These are phyloP conservation scores for Leucophenga maculata DNA, from an alignment of 2,888 invertebrate species.

Conservation along the genomic window DNA sequence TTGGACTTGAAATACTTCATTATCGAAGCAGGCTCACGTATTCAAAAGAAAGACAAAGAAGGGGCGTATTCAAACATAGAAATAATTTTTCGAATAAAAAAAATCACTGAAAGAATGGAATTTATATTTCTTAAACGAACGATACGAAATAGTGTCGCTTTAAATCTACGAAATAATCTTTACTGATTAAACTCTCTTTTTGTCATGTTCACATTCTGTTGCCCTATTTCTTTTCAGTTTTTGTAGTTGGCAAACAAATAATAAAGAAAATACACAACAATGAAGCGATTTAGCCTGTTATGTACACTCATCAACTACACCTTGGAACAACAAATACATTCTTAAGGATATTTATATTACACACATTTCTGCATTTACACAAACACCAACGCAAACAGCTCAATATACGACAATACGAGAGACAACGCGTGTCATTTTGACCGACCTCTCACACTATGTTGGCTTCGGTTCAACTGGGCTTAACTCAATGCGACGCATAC, in stretches of 20 bases:
- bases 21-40: no score
- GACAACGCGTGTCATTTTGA: no score
- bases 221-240: not conserved
- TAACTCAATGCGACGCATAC: no score
- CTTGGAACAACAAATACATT: slow-evolving; percentile 52
- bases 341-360: slow-evolving; percentile 30
- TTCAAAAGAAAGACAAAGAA: no score
- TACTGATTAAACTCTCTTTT: not conserved
- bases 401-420: not conserved
- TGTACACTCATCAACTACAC: slow-evolving; percentile 67
- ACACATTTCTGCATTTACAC: slow-evolving; percentile 20
- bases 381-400: not conserved
- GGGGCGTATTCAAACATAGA: no score
- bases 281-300: slow-evolving; percentile 67
- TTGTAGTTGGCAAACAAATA: slow-evolving; percentile 17
- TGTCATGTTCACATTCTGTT: no score
- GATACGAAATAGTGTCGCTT: not conserved
- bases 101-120: no score
- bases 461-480: no score
- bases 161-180: not conserved
- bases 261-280: slow-evolving; percentile 51
- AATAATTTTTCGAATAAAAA: no score
- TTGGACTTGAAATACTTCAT: no score
- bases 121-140: no score
- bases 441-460: no score